Base-by-base conservation (phyloP, 2,888 invertebrate genomes). In the Drosophila neoperkinsi region DNA sequence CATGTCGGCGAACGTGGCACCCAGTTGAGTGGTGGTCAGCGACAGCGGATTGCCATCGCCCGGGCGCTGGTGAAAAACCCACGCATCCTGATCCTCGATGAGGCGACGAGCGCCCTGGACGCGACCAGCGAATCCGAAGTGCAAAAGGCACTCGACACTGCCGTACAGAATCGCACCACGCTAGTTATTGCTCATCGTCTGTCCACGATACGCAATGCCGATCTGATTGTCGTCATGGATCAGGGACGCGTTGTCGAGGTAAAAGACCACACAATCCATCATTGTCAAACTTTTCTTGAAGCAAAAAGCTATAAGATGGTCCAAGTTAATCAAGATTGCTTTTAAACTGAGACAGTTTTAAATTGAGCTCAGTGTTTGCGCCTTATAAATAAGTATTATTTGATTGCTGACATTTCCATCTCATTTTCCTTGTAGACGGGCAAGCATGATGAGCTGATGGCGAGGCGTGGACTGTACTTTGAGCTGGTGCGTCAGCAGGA, bases 51-150 rank as follows among this genome's bases (percentile, higher is more conserved):
- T 74, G 99, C 99, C 1, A 99, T 99, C 74, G 99, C 99, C 0
- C 94, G 99, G 65, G 99, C 99, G 0, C 94, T 99, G 50, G 94
- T 99, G 0, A 99, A 99, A 93, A 96, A 98, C 91, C 99, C 99
- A 0, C 95, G 96, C 3, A 95, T 98, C 66, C 94, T 99, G 57
- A 96, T 98, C 90, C 93, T 99, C 68, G 99, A 99, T 92, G 99
- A 99, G 94, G 99, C 99, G 18, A 99, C 99, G 1, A 98, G 98
- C 94, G 98, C 99, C 1, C 93, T 99, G 77, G 99, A 99, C 94
- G 96, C 98, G 0, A 97, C 98, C 80, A 98, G 98, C 59, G 99
- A 99, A 93, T 95, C 97, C 86, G 94, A 97, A 34, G 98, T 99
- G 0, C 98, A 98, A 91, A 96, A 95, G 50, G 98, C 99, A 0